Evolutionary conservation across 2,797 vertebrate genomes (phyloP), one percentile per base, ranked within the genome.

Genomic region (Halcyon leucocephala): DNA sequence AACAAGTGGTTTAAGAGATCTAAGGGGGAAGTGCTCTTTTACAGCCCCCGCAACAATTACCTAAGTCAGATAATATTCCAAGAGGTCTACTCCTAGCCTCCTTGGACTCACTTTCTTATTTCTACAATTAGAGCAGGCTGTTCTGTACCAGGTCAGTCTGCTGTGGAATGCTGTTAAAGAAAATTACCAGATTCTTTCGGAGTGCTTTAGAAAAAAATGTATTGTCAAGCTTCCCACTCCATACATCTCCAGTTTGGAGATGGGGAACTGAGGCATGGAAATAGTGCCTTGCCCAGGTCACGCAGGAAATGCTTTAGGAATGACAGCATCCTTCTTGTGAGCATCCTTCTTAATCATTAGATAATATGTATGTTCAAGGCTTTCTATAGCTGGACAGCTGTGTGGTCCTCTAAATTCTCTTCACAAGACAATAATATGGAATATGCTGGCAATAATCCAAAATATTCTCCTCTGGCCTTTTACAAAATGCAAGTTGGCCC

Each of bases 291-390:
- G 70, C 70, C 66, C 70, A 67, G n/a, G 66, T 67, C 15, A 14
- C 14, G 48, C 73, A 92, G 92, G 86, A 90, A 94, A 82, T 64
- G 54, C 66, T 90, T 88, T 69, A 35, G 25, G 48, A 84, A 62
- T 58, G 22, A 86, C 0, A 57, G 16, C 14, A 65, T 61, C 84
- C 49, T 62, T 42, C 77, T 79, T 6, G 2, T 17, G 42, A 42
- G 42, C 16, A 42, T 42, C 42, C 42, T 42, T 42, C 42, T 42
- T 42, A 42, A 42, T 42, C 42, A 42, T 42, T 42, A 42, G 42
- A 42, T 42, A 18, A 42, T 42, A 42, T 18, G 7, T 42, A 42
- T 42, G 42, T 42, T 42, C 42, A 42, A 42, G 42, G 17, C 42
- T 18, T 42, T 42, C 42, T 42, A 17, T 6, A 44, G 48, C 46